Percentiles rank a stretch among this genome's conserved stretches.
phyloP scores from a whole-genome alignment of 1,140 invertebrate species.

The Yoshiicerus persimilis region DNA sequence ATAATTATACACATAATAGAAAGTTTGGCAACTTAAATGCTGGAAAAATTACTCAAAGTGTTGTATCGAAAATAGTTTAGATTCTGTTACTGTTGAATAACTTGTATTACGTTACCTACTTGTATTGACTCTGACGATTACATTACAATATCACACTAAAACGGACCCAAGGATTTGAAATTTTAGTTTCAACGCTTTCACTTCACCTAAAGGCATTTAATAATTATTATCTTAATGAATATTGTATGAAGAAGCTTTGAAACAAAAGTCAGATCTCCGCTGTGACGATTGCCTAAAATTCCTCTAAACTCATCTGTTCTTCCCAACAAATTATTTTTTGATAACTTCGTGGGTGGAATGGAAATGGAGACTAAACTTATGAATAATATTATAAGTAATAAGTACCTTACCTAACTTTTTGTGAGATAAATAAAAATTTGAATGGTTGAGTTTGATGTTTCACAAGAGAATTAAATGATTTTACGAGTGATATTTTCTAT shows the following conservation, averaged over 20 bases:
- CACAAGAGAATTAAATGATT: background rate
- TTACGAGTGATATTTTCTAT: background rate
- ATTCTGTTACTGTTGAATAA: background rate
- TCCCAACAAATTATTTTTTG: constrained; percentile 9
- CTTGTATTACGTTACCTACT: background rate
- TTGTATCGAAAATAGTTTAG: background rate
- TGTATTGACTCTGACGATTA: background rate
- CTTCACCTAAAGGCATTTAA: background rate
- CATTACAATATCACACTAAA: background rate
- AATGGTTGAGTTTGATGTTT: background rate
- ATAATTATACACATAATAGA: background rate
- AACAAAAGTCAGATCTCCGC: background rate
- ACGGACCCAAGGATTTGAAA: background rate
- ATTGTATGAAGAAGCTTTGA: background rate
- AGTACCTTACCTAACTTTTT: background rate
- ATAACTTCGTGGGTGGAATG: background rate
- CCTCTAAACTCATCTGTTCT: background rate
- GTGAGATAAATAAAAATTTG: background rate
- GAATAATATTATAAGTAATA: background rate
- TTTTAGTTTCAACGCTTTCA: background rate
- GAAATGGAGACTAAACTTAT: background rate
- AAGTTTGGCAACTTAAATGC: background rate
- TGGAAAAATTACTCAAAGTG: constrained; percentile 1
- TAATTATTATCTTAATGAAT: background rate
- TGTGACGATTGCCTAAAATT: background rate